These are phyloP conservation scores for Tetanocera ferruginea DNA, from an alignment of 2,888 invertebrate genomes.

Conservation along the genomic window DNA sequence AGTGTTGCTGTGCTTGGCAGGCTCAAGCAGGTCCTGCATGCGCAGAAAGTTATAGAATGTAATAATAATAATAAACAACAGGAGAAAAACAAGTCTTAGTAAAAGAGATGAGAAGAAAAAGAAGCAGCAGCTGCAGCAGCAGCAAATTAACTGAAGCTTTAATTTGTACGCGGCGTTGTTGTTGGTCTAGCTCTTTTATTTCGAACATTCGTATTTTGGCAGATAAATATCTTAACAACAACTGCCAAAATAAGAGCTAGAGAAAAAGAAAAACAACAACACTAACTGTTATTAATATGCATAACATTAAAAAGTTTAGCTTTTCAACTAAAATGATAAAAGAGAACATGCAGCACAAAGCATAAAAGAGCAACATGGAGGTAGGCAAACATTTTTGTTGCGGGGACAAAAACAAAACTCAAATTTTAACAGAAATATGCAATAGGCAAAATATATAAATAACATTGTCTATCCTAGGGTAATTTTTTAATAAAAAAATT, in stretches of 20 bases:
- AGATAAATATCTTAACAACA: conserved; percentile 5
- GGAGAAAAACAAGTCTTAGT: neutral
- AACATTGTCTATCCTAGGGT: too few species aligned
- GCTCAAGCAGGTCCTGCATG: neutral
- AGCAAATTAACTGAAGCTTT: conserved; percentile 11
- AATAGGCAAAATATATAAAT: too few species aligned
- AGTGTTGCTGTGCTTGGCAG: neutral
- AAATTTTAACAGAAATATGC: too few species aligned
- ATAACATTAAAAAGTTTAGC: conserved; percentile 33
- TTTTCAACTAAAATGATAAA: conserved; percentile 39
- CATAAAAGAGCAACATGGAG: neutral
- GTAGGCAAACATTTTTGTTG: too few species aligned
- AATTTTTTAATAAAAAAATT: too few species aligned
- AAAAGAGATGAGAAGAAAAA: neutral
- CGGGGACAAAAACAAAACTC: too few species aligned
- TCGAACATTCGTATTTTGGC: neutral
- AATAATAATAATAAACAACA: neutral
- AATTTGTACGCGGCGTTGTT: conserved; percentile 38
- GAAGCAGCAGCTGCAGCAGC: neutral
- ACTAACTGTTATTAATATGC: neutral
- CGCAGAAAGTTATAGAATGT: conserved; percentile 3
- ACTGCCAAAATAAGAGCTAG: neutral
- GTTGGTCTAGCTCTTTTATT: conserved; percentile 32
- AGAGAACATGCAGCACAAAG: neutral
- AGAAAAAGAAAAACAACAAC: neutral